Evolutionary conservation across 2,888 invertebrate species (phyloP), one percentile per base, ranked within the genome.

Genomic region (Himalopsyche japonica): DNA sequence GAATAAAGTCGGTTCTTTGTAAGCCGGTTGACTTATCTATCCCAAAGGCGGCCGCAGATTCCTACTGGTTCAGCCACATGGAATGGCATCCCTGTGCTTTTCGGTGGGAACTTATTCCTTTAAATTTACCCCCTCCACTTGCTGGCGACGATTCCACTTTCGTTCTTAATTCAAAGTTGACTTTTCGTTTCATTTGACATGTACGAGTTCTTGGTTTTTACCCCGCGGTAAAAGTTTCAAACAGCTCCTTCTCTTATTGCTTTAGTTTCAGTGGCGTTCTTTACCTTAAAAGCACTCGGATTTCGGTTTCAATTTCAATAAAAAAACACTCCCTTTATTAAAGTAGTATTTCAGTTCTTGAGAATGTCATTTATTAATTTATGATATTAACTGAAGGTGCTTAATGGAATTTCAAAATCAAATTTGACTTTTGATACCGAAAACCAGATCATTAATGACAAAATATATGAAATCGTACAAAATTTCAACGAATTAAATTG

Each of bases 11-110:
- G 82, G 78, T 82, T 86, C 85, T 86, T 86, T 87, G 87, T 87
- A 87, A 87, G 87, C 86, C 82, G 37, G 76, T 78, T 80, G 86
- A 87, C 85, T 87, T 87, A 86, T 85, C 87, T 85, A 48, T 70
- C 70, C 70, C 27, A 15, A 30, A 81, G 76, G 76, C 81, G 82
- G 85, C 47, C 76, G 80, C 79, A 84, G 84, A 82, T 82, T 82
- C 80, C 84, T 70, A 30, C 24, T 49, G 57, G 80, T 78, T 81
- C 79, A 86, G 83, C 86, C 86, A 83, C 86, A 84, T 70, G 86
- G 84, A 84, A 86, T 81, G 84, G 83, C 81, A 84, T 86, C 80
- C 81, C 84, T 57, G 24, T 70, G 70, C 79, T 76, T 79, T 78
- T 77, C 47, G 76, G 43, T 76, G 78, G 79, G 76, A 76, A 76